These are phyloP conservation scores for Rafetus swinhoei DNA, from an alignment of 2,113 vertebrate genomes.

Conservation along the genomic window DNA sequence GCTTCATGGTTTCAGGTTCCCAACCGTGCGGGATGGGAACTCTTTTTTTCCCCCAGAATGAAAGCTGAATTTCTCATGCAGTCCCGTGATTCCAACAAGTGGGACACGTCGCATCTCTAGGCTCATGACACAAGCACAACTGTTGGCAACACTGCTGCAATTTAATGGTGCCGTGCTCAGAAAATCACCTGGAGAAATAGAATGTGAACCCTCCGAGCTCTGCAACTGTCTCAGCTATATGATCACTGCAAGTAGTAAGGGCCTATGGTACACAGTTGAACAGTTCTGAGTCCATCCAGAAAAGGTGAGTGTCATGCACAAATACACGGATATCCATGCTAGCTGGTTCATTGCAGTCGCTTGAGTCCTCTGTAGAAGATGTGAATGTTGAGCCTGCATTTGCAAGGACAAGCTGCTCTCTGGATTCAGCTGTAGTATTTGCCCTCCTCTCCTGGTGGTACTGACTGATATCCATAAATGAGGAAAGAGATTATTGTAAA, in stretches of 20 bases:
- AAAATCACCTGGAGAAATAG: background rate
- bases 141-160: rapidly evolving
- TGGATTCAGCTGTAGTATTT: background rate
- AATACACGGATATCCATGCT: background rate
- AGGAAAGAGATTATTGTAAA: background rate
- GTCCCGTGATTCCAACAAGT: rapidly evolving
- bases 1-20: background rate
- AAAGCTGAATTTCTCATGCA: background rate
- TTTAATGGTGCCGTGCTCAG: background rate
- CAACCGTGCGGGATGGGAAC: background rate
- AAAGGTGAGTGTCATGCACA: rapidly evolving
- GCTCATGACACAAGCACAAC: background rate
- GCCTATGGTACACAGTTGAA: background rate
- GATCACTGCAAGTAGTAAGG: rapidly evolving
- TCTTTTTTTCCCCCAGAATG: background rate
- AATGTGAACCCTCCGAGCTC: background rate
- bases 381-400: background rate
- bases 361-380: background rate
- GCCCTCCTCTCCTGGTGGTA: background rate
- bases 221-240: background rate
- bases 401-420: background rate
- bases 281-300: rapidly evolving
- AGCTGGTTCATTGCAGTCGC: rapidly evolving
- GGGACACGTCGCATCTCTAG: background rate
- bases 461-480: slow-evolving; percentile 33